Percentiles rank a stretch among this genome's conserved stretches.
phyloP scores from a whole-genome alignment of 2,797 vertebrate species.

The Parauchenoglanis punctatus region DNA sequence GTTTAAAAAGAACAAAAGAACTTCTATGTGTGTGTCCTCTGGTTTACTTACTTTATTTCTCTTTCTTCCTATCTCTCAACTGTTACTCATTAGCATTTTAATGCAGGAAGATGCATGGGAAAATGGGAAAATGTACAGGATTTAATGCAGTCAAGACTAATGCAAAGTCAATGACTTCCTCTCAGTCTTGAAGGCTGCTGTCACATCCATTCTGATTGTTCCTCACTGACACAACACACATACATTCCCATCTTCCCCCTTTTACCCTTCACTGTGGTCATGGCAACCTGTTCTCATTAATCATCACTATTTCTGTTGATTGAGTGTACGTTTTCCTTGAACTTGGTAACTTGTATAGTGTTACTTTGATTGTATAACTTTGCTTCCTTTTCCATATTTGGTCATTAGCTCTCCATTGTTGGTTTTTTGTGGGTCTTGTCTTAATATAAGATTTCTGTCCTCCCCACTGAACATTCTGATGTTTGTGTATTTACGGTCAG shows the following conservation, averaged over 20 bases:
- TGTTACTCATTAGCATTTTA: conserved; percentile 7
- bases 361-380: neutral
- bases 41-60: conserved; percentile 23
- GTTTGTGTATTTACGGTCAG: neutral
- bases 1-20: conserved; percentile 57
- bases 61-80: neutral
- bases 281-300: neutral
- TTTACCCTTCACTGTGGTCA: neutral
- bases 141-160: neutral
- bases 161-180: neutral
- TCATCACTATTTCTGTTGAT: neutral
- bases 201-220: neutral
- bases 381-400: neutral
- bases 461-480: neutral
- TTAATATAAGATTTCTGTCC: neutral
- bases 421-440: neutral
- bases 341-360: neutral
- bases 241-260: neutral
- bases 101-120: neutral
- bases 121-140: neutral
- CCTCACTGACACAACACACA: neutral
- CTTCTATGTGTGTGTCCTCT: conserved; percentile 47
- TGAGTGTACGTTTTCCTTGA: no score
- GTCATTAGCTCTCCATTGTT: neutral
- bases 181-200: neutral